phyloP scores from a whole-genome alignment of 53 echinoderm and acorn worm genomes.

The Zoroaster sp. region DNA sequence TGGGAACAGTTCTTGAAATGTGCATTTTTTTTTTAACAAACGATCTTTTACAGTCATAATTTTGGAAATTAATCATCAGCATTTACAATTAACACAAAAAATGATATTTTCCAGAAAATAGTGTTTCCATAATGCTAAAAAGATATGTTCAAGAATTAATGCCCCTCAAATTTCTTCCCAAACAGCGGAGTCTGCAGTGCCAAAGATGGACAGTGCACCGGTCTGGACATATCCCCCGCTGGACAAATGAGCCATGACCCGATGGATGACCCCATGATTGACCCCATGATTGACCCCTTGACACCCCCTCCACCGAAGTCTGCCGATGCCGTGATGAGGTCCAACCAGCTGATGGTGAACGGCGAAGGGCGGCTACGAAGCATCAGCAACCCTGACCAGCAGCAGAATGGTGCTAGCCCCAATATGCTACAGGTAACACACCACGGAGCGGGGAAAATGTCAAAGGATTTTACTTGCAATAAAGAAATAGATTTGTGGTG shows the following conservation, averaged over 20 bases:
- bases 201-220: neutral
- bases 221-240: neutral
- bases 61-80: neutral
- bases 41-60: no score
- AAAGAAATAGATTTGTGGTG: no score
- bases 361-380: slow-evolving; percentile 57
- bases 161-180: neutral
- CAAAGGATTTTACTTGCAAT: no score
- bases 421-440: slow-evolving; percentile 41
- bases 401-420: slow-evolving; percentile 35
- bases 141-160: no score
- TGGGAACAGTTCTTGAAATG: no score
- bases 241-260: neutral
- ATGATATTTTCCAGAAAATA: no score
- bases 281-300: slow-evolving; percentile 49
- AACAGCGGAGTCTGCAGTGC: slow-evolving; percentile 1
- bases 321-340: neutral
- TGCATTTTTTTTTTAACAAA: no score
- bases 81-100: neutral
- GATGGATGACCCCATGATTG: slow-evolving; percentile 40
- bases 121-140: no score
- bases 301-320: slow-evolving; percentile 13
- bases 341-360: slow-evolving; percentile 48
- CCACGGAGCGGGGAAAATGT: no score
- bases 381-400: slow-evolving; percentile 60